Conservation (phyloP, 1,140 invertebrate species). For the Drosophila pseudoananassae region DNA sequence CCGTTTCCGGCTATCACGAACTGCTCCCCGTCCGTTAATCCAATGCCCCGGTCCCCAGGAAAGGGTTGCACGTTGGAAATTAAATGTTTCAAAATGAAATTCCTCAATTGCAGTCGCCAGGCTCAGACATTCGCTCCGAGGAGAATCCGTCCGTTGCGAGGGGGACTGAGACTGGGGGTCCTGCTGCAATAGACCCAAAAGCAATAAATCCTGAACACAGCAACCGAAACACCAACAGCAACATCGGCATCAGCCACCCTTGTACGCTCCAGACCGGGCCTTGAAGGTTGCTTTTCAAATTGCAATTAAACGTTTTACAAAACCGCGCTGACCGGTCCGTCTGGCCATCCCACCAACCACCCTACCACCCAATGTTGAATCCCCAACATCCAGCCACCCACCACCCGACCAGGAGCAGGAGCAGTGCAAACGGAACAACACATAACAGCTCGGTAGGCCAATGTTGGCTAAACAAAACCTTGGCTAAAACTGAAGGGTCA, state of each 20-base stretch:
- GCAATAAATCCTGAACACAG: slow-evolving; percentile 73
- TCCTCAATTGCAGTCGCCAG: slow-evolving; percentile 79
- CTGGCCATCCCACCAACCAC: slow-evolving; percentile 47
- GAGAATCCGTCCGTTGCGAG: neutral
- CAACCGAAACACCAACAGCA: slow-evolving; percentile 3
- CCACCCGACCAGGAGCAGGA: slow-evolving; percentile 4
- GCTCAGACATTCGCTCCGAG: slow-evolving; percentile 57
- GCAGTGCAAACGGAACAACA: slow-evolving; percentile 15
- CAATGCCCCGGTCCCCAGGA: neutral
- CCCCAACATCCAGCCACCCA: slow-evolving; percentile 9
- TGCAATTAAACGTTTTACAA: slow-evolving; percentile 83
- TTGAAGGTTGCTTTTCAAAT: slow-evolving; percentile 73
- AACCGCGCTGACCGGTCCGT: slow-evolving; percentile 71
- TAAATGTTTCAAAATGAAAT: slow-evolving; percentile 83
- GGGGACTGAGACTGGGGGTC: neutral
- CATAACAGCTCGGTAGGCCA: slow-evolving; percentile 38
- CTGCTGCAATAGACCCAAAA: slow-evolving; percentile 70
- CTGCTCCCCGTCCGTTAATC: slow-evolving; percentile 28
- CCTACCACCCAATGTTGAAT: neutral
- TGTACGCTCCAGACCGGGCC: slow-evolving; percentile 30
- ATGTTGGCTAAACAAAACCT: slow-evolving; percentile 70
- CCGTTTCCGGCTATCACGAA: slow-evolving; percentile 75
- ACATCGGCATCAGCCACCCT: slow-evolving; percentile 55
- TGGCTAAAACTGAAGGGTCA: neutral
- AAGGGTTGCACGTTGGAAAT: slow-evolving; percentile 72